Evolutionary conservation across 2,888 invertebrate genomes (phyloP).

Genomic region (Sinodicranocentrus sp.): DNA sequence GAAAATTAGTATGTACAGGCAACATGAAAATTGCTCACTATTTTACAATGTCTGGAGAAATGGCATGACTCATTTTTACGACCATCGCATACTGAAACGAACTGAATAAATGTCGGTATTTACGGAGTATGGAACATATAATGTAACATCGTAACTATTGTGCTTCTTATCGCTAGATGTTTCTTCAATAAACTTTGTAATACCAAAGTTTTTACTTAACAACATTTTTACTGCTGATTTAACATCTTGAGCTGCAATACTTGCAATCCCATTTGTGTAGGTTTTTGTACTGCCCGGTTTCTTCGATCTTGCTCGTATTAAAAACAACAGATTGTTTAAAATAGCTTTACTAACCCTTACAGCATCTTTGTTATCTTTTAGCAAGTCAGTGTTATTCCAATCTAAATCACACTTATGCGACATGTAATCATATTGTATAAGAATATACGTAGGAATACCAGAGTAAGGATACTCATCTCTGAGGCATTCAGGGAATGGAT

Average conservation of each 20-base stretch:
- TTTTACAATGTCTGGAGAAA: too few species aligned
- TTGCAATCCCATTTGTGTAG: constrained; percentile 16
- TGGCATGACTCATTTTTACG: too few species aligned
- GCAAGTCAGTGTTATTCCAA: not conserved
- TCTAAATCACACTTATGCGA: not conserved
- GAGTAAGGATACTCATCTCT: constrained; percentile 6
- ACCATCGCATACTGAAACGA: constrained; percentile 48
- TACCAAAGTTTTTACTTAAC: constrained; percentile 15
- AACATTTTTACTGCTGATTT: not conserved
- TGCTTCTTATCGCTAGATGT: constrained; percentile 20
- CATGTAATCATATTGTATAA: constrained; percentile 36
- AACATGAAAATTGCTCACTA: too few species aligned
- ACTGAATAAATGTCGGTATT: constrained; percentile 24
- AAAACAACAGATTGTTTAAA: constrained; percentile 34
- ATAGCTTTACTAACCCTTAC: not conserved
- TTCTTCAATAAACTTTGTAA: not conserved
- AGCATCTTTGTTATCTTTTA: not conserved
- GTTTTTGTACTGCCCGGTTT: not conserved
- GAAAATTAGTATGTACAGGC: too few species aligned
- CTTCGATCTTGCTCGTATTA: constrained; percentile 31
- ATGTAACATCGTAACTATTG: constrained; percentile 21
- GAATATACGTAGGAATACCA: constrained; percentile 22
- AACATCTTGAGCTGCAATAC: not conserved
- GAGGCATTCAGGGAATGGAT: constrained; percentile 33
- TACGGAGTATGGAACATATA: constrained; percentile 37